Evolutionary conservation across 2,888 invertebrate genomes (phyloP).

Genomic region (Hyppa rectilinea): DNA sequence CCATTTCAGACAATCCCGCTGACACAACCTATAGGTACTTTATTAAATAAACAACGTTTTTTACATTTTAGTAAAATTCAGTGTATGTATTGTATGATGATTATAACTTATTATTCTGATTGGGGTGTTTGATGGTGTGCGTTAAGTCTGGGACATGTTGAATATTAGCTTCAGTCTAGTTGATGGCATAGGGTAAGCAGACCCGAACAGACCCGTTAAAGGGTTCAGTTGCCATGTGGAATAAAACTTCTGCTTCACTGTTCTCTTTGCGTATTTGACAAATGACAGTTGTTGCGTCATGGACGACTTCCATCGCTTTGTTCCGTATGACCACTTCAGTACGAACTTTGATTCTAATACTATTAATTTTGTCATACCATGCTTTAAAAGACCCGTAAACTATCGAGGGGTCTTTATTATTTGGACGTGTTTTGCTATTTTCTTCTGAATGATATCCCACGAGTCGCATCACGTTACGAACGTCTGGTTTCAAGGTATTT

Average conservation of each 20-base stretch:
- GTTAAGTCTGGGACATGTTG: too few relatives aligned
- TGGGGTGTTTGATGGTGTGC: too few relatives aligned
- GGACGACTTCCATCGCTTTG: constrained; percentile 40
- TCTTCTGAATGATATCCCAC: constrained; percentile 65
- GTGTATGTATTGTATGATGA: too few relatives aligned
- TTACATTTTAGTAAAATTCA: too few relatives aligned
- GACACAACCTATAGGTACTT: too few relatives aligned
- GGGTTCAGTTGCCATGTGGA: neutral
- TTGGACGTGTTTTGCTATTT: constrained; percentile 51
- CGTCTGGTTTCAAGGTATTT: constrained; percentile 70
- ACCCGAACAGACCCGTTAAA: neutral
- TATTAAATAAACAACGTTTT: too few relatives aligned
- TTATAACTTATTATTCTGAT: too few relatives aligned
- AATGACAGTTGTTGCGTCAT: constrained; percentile 53
- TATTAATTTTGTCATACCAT: constrained; percentile 44
- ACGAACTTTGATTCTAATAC: constrained; percentile 57
- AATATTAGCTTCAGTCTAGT: neutral
- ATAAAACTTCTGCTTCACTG: constrained; percentile 20
- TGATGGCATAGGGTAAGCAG: neutral
- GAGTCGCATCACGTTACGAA: constrained; percentile 57
- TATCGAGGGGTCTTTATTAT: constrained; percentile 46
- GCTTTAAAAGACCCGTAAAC: constrained; percentile 28
- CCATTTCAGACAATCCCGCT: too few relatives aligned
- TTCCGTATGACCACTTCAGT: constrained; percentile 49
- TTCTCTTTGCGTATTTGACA: constrained; percentile 43